Conservation (phyloP, 2,888 invertebrate genomes). For the Dynastes maya region DNA sequence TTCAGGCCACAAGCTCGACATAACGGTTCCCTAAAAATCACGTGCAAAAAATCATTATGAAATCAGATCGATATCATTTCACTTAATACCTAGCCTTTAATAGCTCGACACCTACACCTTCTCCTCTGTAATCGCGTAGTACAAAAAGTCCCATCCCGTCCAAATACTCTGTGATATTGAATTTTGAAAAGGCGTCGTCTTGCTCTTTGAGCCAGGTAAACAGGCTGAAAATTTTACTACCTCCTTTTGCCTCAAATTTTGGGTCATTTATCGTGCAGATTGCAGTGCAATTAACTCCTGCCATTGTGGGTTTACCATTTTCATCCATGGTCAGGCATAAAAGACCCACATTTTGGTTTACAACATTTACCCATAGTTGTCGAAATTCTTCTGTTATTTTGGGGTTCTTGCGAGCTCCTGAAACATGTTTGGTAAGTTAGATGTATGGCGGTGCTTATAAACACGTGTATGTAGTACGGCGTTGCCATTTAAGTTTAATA, state of each 20-base stretch:
- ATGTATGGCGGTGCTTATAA: too few species aligned
- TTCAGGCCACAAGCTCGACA: slow-evolving; percentile 72
- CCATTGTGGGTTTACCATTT: slow-evolving; percentile 64
- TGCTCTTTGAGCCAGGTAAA: slow-evolving; percentile 36
- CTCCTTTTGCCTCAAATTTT: background rate
- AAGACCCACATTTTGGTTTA: slow-evolving; percentile 64
- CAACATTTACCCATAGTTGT: slow-evolving; percentile 50
- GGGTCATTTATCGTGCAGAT: slow-evolving; percentile 32
- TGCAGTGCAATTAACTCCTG: slow-evolving; percentile 64
- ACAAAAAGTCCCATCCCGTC: slow-evolving; percentile 64
- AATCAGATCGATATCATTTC: background rate
- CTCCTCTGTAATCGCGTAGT: slow-evolving; percentile 63
- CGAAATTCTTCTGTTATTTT: background rate
- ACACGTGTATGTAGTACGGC: too few species aligned
- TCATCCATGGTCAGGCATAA: slow-evolving; percentile 66
- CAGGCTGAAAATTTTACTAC: background rate
- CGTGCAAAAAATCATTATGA: background rate
- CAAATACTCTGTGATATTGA: slow-evolving; percentile 35
- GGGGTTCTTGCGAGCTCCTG: background rate
- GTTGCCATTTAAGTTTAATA: too few species aligned
- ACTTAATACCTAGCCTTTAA: slow-evolving; percentile 57
- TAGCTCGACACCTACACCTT: slow-evolving; percentile 59
- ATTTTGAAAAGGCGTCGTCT: slow-evolving; percentile 32
- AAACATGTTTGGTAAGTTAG: too few species aligned
- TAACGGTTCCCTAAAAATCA: slow-evolving; percentile 69